Conservation (phyloP, 1,140 invertebrate genomes). For the Piezodorus guildinii region DNA sequence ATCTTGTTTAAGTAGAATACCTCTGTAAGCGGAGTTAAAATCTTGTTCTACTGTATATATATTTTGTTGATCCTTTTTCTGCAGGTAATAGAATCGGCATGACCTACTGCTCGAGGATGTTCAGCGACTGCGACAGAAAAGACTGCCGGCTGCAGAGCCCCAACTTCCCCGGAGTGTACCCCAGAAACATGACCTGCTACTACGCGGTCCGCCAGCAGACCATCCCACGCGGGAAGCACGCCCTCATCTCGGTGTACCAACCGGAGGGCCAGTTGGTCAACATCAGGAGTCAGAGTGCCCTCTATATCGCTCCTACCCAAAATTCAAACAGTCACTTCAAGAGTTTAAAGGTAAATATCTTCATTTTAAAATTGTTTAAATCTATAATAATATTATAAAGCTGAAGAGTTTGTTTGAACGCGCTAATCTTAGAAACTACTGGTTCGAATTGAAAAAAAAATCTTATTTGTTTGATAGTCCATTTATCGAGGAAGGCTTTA, state of each 20-base stretch:
- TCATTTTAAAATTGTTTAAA: too few species aligned
- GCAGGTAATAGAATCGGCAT: slow-evolving; percentile 70
- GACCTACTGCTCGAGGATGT: slow-evolving; percentile 79
- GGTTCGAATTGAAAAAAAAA: too few species aligned
- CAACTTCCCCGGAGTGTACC: slow-evolving; percentile 83
- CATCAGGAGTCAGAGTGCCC: slow-evolving; percentile 54
- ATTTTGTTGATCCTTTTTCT: too few species aligned
- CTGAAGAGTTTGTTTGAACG: too few species aligned
- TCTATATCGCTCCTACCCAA: slow-evolving; percentile 34
- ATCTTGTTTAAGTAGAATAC: too few species aligned
- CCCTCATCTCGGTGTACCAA: slow-evolving; percentile 68
- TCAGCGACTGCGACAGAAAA: slow-evolving; percentile 77
- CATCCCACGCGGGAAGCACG: slow-evolving; percentile 68
- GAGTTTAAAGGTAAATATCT: slow-evolving; percentile 21
- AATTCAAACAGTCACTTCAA: slow-evolving; percentile 10
- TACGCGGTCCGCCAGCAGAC: slow-evolving; percentile 72
- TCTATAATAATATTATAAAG: too few species aligned
- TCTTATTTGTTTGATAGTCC: too few species aligned
- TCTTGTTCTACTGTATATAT: too few species aligned
- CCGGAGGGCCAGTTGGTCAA: slow-evolving; percentile 70
- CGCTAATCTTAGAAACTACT: too few species aligned
- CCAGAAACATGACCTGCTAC: slow-evolving; percentile 78
- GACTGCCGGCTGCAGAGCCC: slow-evolving; percentile 77
- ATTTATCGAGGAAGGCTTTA: too few species aligned
- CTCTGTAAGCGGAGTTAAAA: too few species aligned